Percentiles rank a stretch among this genome's conserved stretches.
Conservation (phyloP, 2,797 vertebrate species). For the Taenioides sp. region DNA sequence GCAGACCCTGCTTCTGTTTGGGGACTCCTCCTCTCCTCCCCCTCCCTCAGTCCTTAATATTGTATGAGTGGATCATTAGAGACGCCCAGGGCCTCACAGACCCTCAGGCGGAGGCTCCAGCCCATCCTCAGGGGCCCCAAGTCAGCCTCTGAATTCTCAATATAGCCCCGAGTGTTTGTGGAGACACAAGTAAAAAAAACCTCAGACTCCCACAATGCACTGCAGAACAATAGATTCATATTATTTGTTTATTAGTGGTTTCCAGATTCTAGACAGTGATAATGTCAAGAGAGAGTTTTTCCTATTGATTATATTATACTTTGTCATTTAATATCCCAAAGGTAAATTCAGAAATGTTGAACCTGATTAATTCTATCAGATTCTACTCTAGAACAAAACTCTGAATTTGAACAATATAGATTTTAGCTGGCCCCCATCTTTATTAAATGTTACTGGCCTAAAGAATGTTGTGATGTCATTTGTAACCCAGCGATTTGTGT, state of each 20-base stretch:
- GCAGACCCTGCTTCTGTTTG: neutral
- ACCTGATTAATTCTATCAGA: too few relatives aligned
- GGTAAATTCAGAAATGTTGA: too few relatives aligned
- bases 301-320: neutral
- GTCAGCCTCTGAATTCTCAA: neutral
- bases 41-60: conserved; percentile 42
- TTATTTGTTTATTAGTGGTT: neutral
- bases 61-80: conserved; percentile 56
- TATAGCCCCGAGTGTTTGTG: conserved; percentile 8
- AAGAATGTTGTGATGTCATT: too few relatives aligned
- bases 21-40: neutral
- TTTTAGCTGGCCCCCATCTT: too few relatives aligned
- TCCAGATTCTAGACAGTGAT: too few relatives aligned
- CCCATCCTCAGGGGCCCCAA: conserved; percentile 1
- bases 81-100: conserved; percentile 9
- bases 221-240: neutral
- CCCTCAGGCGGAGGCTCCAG: neutral
- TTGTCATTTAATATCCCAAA: neutral
- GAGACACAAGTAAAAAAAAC: neutral
- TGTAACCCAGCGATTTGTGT: too few relatives aligned
- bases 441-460: too few relatives aligned
- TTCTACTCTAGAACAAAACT: too few relatives aligned
- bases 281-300: too few relatives aligned
- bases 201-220: neutral
- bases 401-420: too few relatives aligned